These are phyloP conservation scores for Meriones unguiculatus DNA, from an alignment of 2,113 vertebrate species.

Conservation along the genomic window DNA sequence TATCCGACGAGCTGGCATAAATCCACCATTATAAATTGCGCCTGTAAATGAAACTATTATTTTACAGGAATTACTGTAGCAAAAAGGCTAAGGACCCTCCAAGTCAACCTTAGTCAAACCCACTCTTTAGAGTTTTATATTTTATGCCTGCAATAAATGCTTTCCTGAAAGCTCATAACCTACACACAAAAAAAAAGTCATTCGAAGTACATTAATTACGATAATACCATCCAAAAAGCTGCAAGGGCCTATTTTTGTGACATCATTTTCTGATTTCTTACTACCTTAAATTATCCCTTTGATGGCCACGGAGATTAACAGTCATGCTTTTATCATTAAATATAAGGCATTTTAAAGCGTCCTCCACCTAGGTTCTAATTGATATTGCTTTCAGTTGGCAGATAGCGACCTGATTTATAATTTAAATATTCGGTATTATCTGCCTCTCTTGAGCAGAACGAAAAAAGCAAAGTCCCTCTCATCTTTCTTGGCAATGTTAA, in stretches of 20 bases:
- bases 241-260: slow-evolving; percentile 91
- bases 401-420: slow-evolving; percentile 93
- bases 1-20: slow-evolving; percentile 92
- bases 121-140: slow-evolving; percentile 89
- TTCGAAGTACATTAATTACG: slow-evolving; percentile 92
- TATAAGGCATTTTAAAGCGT: slow-evolving; percentile 91
- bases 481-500: slow-evolving; percentile 89
- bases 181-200: slow-evolving; percentile 88
- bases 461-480: slow-evolving; percentile 89
- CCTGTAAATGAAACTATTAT: slow-evolving; percentile 92
- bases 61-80: slow-evolving; percentile 90
- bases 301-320: slow-evolving; percentile 91
- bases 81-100: slow-evolving; percentile 90
- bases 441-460: slow-evolving; percentile 90
- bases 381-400: slow-evolving; percentile 93
- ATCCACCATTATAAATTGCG: slow-evolving; percentile 92
- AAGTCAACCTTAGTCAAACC: slow-evolving; percentile 89
- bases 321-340: slow-evolving; percentile 93
- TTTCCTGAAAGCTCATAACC: slow-evolving; percentile 89
- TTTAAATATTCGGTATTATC: slow-evolving; percentile 92
- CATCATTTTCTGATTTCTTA: slow-evolving; percentile 92
- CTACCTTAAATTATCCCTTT: slow-evolving; percentile 92
- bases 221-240: slow-evolving; percentile 91
- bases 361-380: slow-evolving; percentile 92
- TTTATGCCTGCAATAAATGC: slow-evolving; percentile 91